These are phyloP conservation scores for Aleiodes sp. DNA, from an alignment of 1,140 invertebrate species.

Conservation along the genomic window DNA sequence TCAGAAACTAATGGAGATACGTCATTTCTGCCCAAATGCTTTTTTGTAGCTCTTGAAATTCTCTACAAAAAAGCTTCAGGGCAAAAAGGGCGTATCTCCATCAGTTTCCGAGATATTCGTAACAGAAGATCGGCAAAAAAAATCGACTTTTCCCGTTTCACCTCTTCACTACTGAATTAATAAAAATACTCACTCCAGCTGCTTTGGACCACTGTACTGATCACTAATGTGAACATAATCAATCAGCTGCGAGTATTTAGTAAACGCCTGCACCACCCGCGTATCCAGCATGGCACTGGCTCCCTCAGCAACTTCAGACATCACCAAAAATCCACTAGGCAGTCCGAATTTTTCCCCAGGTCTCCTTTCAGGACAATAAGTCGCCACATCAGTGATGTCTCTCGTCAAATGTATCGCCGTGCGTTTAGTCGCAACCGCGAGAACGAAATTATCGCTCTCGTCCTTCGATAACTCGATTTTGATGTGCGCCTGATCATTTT, in stretches of 20 bases:
- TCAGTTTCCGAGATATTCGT: too few species aligned
- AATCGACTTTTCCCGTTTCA: too few species aligned
- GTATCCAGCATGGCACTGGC: conserved; percentile 84
- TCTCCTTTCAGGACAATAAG: conserved; percentile 92
- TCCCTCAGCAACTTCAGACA: conserved; percentile 92
- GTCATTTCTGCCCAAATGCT: too few species aligned
- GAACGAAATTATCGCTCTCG: conserved; percentile 93
- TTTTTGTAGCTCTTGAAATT: too few species aligned
- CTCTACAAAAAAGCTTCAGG: too few species aligned
- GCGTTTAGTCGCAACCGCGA: conserved; percentile 92
- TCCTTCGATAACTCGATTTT: conserved; percentile 89
- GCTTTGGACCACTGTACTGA: conserved; percentile 90
- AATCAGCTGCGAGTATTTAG: conserved; percentile 86
- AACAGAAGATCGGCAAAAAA: too few species aligned
- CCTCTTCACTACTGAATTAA: conserved; percentile 2
- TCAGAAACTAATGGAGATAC: too few species aligned
- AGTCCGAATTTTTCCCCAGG: conserved; percentile 88
- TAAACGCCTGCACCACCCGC: conserved; percentile 82
- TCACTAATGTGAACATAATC: conserved; percentile 99
- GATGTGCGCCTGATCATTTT: conserved; percentile 85
- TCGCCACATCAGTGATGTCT: conserved; percentile 93
- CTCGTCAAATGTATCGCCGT: conserved; percentile 84
- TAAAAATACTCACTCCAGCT: conserved; percentile 79
- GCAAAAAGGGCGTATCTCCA: too few species aligned
- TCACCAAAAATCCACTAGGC: conserved; percentile 80